Percentiles rank a stretch among this genome's conserved stretches.
These are phyloP conservation scores for Oscheius sp. DNA, from an alignment of 2,888 invertebrate genomes.

Conservation along the genomic window DNA sequence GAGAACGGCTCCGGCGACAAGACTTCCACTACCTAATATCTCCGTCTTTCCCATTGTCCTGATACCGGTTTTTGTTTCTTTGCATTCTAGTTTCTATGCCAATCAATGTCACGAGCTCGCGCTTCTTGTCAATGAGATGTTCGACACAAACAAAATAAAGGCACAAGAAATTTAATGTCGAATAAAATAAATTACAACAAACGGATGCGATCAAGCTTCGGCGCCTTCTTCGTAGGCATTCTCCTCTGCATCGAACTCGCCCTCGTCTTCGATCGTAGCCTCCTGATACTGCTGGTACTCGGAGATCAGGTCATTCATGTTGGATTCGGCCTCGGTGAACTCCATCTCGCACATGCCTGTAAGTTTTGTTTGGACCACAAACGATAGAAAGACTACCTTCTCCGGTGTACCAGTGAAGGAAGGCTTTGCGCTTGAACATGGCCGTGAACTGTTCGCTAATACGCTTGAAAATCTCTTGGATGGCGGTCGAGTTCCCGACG, in stretches of 20 bases:
- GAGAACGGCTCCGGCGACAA: neutral
- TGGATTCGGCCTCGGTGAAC: conserved; percentile 79
- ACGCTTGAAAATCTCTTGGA: conserved; percentile 89
- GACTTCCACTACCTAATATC: neutral
- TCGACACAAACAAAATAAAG: no score
- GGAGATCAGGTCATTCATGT: conserved; percentile 79
- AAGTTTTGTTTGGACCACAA: no score
- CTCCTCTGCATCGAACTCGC: no score
- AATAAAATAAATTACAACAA: no score
- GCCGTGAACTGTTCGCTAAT: conserved; percentile 86
- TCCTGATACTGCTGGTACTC: conserved; percentile 70
- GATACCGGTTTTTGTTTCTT: no score
- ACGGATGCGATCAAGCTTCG: no score
- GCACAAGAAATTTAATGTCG: no score
- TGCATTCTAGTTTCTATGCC: no score
- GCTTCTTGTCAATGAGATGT: no score
- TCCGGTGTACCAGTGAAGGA: conserved; percentile 96
- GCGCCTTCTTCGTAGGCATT: no score
- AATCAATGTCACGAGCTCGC: no score
- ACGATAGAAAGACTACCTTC: conserved; percentile 78
- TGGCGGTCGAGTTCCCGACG: conserved; percentile 89
- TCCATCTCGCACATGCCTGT: conserved; percentile 92
- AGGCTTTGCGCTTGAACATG: conserved; percentile 82
- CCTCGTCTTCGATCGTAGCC: neutral
- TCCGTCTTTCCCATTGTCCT: no score